phyloP scores from a whole-genome alignment of 2,113 vertebrate genomes.

The Steatornis caripensis region DNA sequence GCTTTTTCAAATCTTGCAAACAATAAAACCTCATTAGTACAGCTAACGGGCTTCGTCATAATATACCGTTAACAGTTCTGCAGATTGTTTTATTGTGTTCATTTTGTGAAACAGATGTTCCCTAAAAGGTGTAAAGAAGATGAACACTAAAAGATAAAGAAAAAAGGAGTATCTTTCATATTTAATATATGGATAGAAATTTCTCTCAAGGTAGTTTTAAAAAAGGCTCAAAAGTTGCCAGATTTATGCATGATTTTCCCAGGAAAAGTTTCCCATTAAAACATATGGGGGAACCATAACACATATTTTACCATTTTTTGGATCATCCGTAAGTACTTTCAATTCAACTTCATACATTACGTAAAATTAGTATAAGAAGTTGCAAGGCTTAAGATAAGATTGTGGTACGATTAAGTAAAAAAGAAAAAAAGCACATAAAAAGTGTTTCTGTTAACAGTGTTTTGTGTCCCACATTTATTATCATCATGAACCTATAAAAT shows the following conservation, averaged over 20 bases:
- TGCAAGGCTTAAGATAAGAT: neutral
- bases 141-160: neutral
- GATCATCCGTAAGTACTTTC: neutral
- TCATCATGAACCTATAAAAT: neutral
- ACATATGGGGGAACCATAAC: neutral
- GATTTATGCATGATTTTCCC: neutral
- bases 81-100: neutral
- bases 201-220: neutral
- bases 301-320: neutral
- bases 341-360: neutral
- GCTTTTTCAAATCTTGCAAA: neutral
- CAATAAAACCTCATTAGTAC: neutral
- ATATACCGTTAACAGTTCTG: neutral
- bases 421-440: neutral
- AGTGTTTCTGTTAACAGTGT: neutral
- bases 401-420: neutral
- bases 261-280: neutral
- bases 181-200: neutral
- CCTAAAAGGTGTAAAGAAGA: neutral
- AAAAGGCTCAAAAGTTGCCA: neutral
- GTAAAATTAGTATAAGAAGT: neutral
- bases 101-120: neutral
- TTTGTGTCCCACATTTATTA: neutral
- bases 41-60: neutral
- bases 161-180: neutral